A percentile compares a stretch with the other conserved stretches of the same genome.
Conservation (phyloP, 2,888 invertebrate genomes). For the Oithona nana region DNA sequence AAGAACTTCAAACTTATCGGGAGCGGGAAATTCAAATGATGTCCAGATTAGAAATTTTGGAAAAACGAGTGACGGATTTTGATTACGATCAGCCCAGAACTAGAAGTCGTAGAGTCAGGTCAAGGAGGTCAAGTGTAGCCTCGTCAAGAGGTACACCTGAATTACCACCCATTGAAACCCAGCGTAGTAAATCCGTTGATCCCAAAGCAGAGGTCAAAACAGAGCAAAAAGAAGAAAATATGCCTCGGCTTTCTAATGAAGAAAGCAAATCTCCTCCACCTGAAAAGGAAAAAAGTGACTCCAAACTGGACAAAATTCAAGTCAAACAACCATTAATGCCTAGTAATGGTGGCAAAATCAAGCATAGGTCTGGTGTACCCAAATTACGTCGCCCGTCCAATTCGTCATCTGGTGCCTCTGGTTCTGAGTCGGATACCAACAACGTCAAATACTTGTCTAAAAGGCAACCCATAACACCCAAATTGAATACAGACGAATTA, state of each 20-base stretch:
- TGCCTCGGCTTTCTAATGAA: too few relatives aligned
- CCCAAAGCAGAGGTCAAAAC: not conserved
- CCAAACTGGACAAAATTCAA: not conserved
- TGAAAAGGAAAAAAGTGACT: not conserved
- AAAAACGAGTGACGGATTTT: not conserved
- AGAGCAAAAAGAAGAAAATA: not conserved
- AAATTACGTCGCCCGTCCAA: not conserved
- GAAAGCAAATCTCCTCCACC: too few relatives aligned
- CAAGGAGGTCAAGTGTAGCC: not conserved
- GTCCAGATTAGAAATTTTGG: not conserved
- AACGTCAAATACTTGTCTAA: not conserved
- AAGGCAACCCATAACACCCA: not conserved
- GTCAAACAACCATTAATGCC: not conserved
- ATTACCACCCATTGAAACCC: slow-evolving; percentile 3
- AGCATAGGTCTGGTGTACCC: not conserved
- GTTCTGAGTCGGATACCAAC: not conserved
- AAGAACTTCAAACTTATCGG: slow-evolving; percentile 6
- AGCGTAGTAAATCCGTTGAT: not conserved
- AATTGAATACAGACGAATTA: not conserved
- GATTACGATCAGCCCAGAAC: not conserved
- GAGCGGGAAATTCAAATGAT: not conserved
- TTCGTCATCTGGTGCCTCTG: not conserved
- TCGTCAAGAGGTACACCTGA: not conserved
- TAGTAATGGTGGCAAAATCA: too few relatives aligned
- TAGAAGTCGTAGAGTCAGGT: not conserved